A percentile compares a stretch with the other conserved stretches of the same genome.
Conservation (phyloP, 1,140 invertebrate species). For the Sogatella furcifera region DNA sequence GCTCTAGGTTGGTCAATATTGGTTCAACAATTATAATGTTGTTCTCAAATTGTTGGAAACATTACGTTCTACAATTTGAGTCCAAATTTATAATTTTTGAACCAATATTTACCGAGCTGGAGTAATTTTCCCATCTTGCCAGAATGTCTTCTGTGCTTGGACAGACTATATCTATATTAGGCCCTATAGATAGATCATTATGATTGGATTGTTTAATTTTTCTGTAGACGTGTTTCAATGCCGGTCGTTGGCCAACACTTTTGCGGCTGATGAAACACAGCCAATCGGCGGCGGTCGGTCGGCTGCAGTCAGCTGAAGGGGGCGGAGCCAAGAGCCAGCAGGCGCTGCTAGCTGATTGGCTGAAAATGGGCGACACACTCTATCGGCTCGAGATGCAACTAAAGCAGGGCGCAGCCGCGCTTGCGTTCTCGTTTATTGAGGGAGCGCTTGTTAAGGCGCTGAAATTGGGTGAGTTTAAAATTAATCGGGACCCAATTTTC, state of each 20-base stretch:
- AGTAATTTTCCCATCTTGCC: too few relatives aligned
- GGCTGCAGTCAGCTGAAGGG: conserved; percentile 30
- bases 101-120: too few relatives aligned
- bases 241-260: conserved; percentile 58
- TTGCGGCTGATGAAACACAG: conserved; percentile 68
- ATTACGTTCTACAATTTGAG: too few relatives aligned
- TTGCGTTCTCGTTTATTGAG: conserved; percentile 89
- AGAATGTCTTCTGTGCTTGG: too few relatives aligned
- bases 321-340: conserved; percentile 28
- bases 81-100: too few relatives aligned
- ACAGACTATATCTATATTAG: too few relatives aligned
- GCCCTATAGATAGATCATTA: conserved; percentile 6
- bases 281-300: conserved; percentile 51
- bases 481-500: too few relatives aligned
- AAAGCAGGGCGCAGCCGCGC: conserved; percentile 47
- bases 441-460: conserved; percentile 86
- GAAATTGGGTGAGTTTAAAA: conserved; percentile 54
- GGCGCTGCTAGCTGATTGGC: conserved; percentile 34
- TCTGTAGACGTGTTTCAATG: conserved; percentile 50
- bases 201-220: background rate
- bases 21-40: too few relatives aligned
- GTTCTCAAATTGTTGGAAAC: too few relatives aligned
- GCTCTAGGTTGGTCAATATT: too few relatives aligned
- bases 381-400: conserved; percentile 58
- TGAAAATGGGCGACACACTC: conserved; percentile 53